Percentiles rank a stretch among this genome's conserved stretches.
Evolutionary conservation across 2,113 vertebrate species (phyloP).

Genomic region (Grammomys dolichurus): DNA sequence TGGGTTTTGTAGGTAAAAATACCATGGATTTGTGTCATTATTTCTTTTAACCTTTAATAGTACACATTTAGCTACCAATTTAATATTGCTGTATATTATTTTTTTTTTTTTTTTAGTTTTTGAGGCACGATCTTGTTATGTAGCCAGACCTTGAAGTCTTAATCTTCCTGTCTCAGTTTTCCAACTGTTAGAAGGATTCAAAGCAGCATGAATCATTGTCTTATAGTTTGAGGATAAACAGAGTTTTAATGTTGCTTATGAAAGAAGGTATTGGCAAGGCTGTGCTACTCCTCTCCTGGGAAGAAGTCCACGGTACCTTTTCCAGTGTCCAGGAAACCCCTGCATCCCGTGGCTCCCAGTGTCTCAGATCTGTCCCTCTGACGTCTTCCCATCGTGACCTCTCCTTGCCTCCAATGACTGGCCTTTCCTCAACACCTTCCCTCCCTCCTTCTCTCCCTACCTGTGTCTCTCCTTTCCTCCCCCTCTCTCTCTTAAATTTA

Average conservation of each 20-base stretch:
- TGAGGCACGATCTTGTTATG: not conserved
- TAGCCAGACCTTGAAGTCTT: not conserved
- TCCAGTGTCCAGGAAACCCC: no score
- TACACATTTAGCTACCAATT: conserved; percentile 5
- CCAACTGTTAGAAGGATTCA: not conserved
- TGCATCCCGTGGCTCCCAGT: not conserved
- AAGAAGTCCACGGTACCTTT: not conserved
- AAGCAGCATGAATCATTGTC: not conserved
- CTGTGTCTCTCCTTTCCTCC: no score
- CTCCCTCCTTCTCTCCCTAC: not conserved
- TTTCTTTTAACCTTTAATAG: conserved; percentile 54
- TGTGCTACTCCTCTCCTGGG: not conserved
- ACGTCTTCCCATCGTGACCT: not conserved
- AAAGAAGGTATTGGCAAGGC: not conserved
- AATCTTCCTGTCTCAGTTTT: not conserved
- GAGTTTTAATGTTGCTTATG: not conserved
- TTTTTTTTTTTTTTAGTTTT: not conserved
- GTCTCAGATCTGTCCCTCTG: not conserved
- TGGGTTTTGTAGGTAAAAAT: not conserved
- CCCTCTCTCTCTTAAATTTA: no score
- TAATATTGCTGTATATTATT: not conserved
- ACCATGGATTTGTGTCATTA: not conserved
- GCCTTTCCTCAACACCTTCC: not conserved
- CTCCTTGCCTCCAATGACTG: not conserved
- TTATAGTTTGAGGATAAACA: not conserved